These are phyloP conservation scores for Neopipo cinnamomea DNA, from an alignment of 2,113 vertebrate genomes.

Conservation along the genomic window DNA sequence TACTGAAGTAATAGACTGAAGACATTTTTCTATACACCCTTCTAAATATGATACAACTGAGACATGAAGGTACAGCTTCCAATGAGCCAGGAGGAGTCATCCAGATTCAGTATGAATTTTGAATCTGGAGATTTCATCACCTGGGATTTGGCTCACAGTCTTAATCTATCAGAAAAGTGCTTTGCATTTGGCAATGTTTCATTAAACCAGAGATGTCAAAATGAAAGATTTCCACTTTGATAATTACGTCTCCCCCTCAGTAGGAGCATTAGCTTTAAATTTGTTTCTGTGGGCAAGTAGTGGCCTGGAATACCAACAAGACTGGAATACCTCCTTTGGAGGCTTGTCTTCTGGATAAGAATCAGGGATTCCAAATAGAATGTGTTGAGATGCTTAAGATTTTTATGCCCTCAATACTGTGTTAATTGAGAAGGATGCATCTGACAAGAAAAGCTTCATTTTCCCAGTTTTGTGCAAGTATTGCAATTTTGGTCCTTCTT, in stretches of 20 bases:
- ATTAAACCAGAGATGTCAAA: neutral
- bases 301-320: neutral
- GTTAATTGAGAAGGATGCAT: neutral
- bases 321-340: neutral
- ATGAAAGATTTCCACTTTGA: neutral
- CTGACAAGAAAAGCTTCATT: neutral
- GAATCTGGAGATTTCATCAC: neutral
- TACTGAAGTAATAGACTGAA: neutral
- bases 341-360: neutral
- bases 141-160: neutral
- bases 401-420: rapidly evolving
- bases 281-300: neutral
- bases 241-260: neutral
- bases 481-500: neutral
- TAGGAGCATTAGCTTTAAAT: neutral
- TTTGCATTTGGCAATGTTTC: neutral
- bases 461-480: neutral
- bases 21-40: neutral
- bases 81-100: neutral
- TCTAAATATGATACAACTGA: neutral
- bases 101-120: neutral
- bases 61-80: neutral
- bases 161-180: neutral
- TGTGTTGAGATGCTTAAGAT: rapidly evolving
- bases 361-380: neutral